Evolutionary conservation across 2,888 invertebrate species (phyloP), one percentile per base, ranked within the genome.

Genomic region (Tenthredo scrophulariae): DNA sequence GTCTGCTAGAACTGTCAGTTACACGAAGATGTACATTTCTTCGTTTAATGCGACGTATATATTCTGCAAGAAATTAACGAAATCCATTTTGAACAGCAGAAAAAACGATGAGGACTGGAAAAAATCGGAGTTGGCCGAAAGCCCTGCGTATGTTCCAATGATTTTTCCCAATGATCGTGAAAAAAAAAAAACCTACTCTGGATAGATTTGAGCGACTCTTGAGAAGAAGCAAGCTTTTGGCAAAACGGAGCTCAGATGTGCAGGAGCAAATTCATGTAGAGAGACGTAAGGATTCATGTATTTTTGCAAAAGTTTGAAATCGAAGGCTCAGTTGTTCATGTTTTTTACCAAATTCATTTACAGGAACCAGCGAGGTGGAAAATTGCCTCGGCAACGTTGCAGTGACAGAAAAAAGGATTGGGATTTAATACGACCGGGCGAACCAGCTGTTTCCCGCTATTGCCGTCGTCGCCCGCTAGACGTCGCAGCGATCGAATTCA

Each of bases 81-180:
- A n/a, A 54, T 54, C 54, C n/a, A 1, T n/a, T 54, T n/a, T 18
- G 5, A 2, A n/a, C 54, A 43, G 54, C n/a, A 54, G 15, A 54
- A n/a, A 54, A 54, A n/a, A 54, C n/a, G n/a, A n/a, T 54, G n/a
- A 54, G 5, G 54, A 54, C 18, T 43, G 43, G 54, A 54, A 54
- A 54, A 54, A 54, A 54, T 65, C 65, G 29, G 29, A 22, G 65
- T 26, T 65, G 22, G 65, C 22, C 22, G 29, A 65, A 26, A 65
- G 65, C 65, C 65, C 65, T 26, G 22, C 65, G 65, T 65, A 65
- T 65, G 65, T 65, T 26, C 65, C 65, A 65, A 65, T 29, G 29
- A 65, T 65, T 65, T 65, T 65, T 29, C 65, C 26, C 5, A 62
- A 26, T 26, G 26, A 65, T 26, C 7, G 65, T 29, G 4, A 7